Percentiles rank a stretch among this genome's conserved stretches.
Evolutionary conservation across 2,797 vertebrate genomes (phyloP).

Genomic region (Oceanodroma leucorhoa): DNA sequence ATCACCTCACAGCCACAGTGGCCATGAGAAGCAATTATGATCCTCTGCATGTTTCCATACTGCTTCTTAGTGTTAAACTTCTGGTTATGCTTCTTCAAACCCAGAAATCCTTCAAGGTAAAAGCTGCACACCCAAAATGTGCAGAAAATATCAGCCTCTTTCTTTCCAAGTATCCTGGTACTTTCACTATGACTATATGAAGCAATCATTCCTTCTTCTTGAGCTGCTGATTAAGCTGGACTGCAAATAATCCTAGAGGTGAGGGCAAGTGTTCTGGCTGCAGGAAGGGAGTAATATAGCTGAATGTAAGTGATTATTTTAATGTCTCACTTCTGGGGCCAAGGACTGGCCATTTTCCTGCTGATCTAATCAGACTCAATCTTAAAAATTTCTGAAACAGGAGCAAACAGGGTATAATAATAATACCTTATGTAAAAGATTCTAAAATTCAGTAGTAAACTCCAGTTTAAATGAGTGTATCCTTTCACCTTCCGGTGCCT

Average conservation of each 20-base stretch:
- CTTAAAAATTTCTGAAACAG: not conserved
- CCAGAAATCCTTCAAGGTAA: not conserved
- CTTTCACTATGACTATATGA: not conserved
- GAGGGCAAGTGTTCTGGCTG: not conserved
- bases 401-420: not conserved
- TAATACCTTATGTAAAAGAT: not conserved
- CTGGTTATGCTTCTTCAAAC: not conserved
- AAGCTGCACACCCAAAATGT: not conserved
- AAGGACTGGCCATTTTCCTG: not conserved
- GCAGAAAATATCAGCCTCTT: not conserved
- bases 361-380: not conserved
- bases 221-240: not conserved
- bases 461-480: not conserved
- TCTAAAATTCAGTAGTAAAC: not conserved
- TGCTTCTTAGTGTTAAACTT: not conserved
- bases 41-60: not conserved
- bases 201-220: not conserved
- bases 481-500: not conserved
- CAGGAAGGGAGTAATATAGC: not conserved
- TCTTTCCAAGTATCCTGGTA: not conserved
- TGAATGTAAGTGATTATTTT: not conserved
- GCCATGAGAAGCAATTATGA: not conserved
- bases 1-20: not conserved
- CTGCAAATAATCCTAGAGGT: not conserved
- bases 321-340: not conserved